These are phyloP conservation scores for Cyclura pinguis DNA, from an alignment of 2,797 vertebrate genomes.

Conservation along the genomic window DNA sequence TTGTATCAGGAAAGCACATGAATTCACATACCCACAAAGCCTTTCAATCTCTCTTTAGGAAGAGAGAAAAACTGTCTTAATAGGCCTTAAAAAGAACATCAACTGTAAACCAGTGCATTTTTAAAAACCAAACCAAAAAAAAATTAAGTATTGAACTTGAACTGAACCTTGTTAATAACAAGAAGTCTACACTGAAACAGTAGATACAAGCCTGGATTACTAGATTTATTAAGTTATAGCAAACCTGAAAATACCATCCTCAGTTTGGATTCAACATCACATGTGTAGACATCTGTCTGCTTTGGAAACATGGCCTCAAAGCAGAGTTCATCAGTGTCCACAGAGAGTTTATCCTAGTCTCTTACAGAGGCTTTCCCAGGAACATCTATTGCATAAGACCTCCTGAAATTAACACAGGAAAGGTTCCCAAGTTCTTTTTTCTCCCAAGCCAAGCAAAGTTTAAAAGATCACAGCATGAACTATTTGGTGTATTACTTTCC, in stretches of 20 bases:
- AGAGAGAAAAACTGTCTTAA: too few species aligned
- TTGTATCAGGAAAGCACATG: neutral
- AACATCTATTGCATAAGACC: neutral
- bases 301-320: neutral
- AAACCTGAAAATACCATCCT: neutral
- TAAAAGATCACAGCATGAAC: neutral
- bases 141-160: neutral
- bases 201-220: neutral
- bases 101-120: neutral
- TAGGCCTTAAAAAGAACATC: neutral
- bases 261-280: constrained; percentile 22
- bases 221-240: neutral
- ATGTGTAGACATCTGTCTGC: neutral
- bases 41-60: too few species aligned
- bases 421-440: neutral
- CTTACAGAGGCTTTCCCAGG: neutral
- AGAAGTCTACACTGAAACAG: neutral
- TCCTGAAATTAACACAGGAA: neutral
- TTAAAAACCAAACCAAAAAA: neutral
- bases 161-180: neutral
- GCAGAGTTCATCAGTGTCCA: neutral
- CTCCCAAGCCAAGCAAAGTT: neutral
- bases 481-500: rapidly evolving
- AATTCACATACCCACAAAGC: neutral
- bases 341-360: neutral